Evolutionary conservation across 1,140 invertebrate species (phyloP), one percentile per base, ranked within the genome.

Genomic region (Chrysomallon squamiferum): DNA sequence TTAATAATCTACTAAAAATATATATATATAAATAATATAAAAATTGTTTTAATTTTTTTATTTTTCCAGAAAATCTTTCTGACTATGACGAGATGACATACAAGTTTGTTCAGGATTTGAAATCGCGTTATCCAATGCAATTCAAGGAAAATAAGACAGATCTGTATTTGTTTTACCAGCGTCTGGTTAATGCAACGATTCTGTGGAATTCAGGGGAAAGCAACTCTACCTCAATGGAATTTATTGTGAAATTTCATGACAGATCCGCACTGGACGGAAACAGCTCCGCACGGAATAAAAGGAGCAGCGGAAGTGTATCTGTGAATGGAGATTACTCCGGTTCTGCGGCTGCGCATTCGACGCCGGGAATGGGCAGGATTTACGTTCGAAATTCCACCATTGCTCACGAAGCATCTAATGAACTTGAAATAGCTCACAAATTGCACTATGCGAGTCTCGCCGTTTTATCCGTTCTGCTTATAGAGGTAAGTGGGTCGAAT

Each of bases 401-500:
- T 7, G 5, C 15, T 7, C 35, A 38, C 15, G n/a, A 20, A 54
- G 13, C 22, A 15, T 54, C 59, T 25, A 13, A 33, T 0, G 60
- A 66, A 45, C 59, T 61, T 30, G 41, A 67, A 32, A 54, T 73
- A 7, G 71, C 71, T 18, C 71, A 73, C 49, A 69, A 67, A 38
- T 62, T 73, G 13, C 71, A 73, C 61, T 73, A 69, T 52, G 71
- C 71, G 32, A 73, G 71, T 47, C 33, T 73, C 13, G 38, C 47
- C 27, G 71, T 73, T 13, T 52, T 69, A 4, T 69, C 71, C 18
- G 63, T 73, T 30, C 59, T 73, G 2, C 65, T 73, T 13, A 35
- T 69, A 27, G 67, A 66, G 67, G 71, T 73, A 49, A 66, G 71
- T 38, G n/a, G n/a, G n/a, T n/a, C n/a, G n/a, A n/a, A n/a, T n/a